Percentiles rank a stretch among this genome's conserved stretches.
Evolutionary conservation across 2,797 vertebrate species (phyloP).

Genomic region (Alca torda): DNA sequence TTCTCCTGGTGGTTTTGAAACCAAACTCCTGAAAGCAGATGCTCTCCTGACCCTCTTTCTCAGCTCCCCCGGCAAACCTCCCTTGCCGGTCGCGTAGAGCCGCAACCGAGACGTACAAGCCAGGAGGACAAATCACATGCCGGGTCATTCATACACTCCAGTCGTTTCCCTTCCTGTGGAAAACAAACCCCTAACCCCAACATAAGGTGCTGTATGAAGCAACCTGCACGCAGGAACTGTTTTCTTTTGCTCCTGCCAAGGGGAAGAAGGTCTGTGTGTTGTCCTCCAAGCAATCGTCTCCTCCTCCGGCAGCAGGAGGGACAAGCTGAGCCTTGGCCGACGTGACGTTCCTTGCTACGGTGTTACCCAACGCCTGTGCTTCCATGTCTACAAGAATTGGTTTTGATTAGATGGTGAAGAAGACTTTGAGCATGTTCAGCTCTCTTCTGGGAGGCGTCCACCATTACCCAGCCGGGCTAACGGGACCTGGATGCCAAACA

Average conservation of each 20-base stretch:
- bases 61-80: not conserved
- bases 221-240: not conserved
- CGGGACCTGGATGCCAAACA: not conserved
- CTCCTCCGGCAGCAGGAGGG: rapidly evolving
- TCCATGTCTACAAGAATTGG: not conserved
- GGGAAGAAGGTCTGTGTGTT: not conserved
- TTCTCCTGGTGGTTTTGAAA: not conserved
- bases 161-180: not conserved
- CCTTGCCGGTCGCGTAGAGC: not conserved
- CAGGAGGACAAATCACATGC: not conserved
- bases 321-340: rapidly evolving
- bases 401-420: not conserved
- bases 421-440: not conserved
- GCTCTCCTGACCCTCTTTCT: not conserved
- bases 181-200: not conserved
- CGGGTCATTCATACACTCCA: not conserved
- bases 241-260: not conserved
- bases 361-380: not conserved
- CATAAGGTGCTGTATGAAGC: not conserved
- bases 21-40: not conserved
- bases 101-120: not conserved
- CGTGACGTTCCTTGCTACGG: rapidly evolving
- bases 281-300: not conserved
- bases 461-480: not conserved
- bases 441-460: not conserved